phyloP scores from a whole-genome alignment of 2,113 vertebrate genomes.

The Colius striatus region DNA sequence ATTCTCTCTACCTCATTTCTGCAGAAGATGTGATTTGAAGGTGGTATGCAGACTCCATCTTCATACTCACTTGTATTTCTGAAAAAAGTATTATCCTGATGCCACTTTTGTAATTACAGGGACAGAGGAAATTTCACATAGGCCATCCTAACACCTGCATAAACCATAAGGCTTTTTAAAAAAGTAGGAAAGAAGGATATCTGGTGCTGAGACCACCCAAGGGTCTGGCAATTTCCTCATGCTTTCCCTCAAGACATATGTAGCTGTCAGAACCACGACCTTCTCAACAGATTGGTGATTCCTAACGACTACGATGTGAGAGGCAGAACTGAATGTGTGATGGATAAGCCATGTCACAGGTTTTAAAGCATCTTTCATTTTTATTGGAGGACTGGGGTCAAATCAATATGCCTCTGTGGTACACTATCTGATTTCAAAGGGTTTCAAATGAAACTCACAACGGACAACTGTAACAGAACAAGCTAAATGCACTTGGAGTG shows the following conservation, averaged over 20 bases:
- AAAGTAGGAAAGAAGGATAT: neutral
- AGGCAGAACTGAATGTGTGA: neutral
- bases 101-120: neutral
- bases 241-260: neutral
- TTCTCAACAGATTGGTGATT: neutral
- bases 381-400: neutral
- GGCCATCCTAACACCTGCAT: neutral
- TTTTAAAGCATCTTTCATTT: neutral
- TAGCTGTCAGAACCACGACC: neutral
- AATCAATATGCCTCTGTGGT: neutral
- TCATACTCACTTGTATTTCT: neutral
- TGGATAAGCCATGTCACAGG: neutral
- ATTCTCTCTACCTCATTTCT: neutral
- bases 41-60: neutral
- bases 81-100: neutral
- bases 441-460: neutral
- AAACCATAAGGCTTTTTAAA: neutral
- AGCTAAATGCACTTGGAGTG: neutral
- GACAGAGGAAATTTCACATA: neutral
- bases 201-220: neutral
- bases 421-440: neutral
- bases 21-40: neutral
- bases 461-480: neutral
- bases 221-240: neutral
- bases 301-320: neutral